Conservation (phyloP, 92 coral and sea anemone species). For the Porites lobata region DNA sequence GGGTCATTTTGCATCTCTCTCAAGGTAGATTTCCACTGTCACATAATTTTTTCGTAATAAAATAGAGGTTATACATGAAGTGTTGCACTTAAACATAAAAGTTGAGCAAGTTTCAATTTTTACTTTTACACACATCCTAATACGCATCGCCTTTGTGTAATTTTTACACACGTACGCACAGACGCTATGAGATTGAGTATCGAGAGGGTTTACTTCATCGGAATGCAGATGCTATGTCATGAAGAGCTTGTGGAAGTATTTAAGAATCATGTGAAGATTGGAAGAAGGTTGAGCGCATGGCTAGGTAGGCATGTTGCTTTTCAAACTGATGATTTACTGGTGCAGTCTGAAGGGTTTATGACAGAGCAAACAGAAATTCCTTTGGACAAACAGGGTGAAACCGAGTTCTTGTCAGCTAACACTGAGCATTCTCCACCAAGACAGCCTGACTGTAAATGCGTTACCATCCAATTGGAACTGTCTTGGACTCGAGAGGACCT, state of each 20-base stretch:
- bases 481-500: slow-evolving; percentile 51
- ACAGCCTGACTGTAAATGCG: slow-evolving; percentile 7
- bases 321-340: slow-evolving; percentile 4
- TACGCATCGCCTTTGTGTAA: no score
- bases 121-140: no score
- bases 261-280: slow-evolving; percentile 63
- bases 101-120: no score
- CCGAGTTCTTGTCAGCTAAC: slow-evolving; percentile 1
- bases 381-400: neutral
- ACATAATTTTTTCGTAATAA: no score
- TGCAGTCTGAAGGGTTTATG: slow-evolving; percentile 32
- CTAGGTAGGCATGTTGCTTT: neutral
- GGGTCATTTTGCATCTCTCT: no score
- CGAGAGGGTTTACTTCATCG: slow-evolving; percentile 55
- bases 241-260: slow-evolving; percentile 70
- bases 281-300: slow-evolving; percentile 18
- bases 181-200: slow-evolving; percentile 51
- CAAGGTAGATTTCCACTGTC: no score
- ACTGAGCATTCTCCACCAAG: slow-evolving; percentile 4
- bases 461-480: slow-evolving; percentile 49
- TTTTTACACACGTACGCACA: no score
- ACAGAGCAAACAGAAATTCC: neutral
- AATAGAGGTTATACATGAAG: no score
- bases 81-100: no score
- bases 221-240: slow-evolving; percentile 76